Evolutionary conservation across 2,888 invertebrate genomes (phyloP).

Genomic region (Dynastes hyllus): DNA sequence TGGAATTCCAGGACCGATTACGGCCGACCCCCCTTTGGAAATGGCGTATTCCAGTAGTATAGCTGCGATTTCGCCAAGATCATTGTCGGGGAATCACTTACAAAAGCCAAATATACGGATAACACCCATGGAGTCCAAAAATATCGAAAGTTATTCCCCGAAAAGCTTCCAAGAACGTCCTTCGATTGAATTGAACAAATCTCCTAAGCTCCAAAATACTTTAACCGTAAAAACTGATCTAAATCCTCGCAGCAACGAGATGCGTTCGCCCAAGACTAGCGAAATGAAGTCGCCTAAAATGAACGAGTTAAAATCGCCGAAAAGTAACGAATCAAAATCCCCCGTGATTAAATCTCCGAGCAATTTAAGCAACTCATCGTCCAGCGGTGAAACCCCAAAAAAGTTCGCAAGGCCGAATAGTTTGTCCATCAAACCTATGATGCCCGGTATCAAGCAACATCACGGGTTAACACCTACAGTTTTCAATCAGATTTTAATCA

Average conservation of each 20-base stretch:
- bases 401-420: conserved; percentile 89
- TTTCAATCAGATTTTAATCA: conserved; percentile 88
- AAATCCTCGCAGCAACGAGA: conserved; percentile 44
- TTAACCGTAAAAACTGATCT: conserved; percentile 59
- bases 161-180: conserved; percentile 47
- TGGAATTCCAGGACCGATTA: conserved; percentile 88
- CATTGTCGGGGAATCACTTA: conserved; percentile 37
- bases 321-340: conserved; percentile 51
- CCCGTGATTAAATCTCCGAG: conserved; percentile 57
- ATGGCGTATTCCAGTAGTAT: conserved; percentile 59
- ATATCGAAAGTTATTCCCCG: conserved; percentile 29
- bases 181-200: conserved; percentile 47
- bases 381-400: conserved; percentile 72
- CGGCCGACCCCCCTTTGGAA: conserved; percentile 67
- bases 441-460: conserved; percentile 82
- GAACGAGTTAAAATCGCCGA: conserved; percentile 53
- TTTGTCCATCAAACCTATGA: conserved; percentile 88
- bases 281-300: conserved; percentile 53
- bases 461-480: conserved; percentile 88
- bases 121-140: conserved; percentile 49
- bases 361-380: conserved; percentile 1
- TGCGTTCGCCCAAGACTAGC: conserved; percentile 40
- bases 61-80: conserved; percentile 24
- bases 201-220: conserved; percentile 56
- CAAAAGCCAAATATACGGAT: conserved; percentile 53